Conservation (phyloP, 2,888 invertebrate species). For the Pterostichus madidus region DNA sequence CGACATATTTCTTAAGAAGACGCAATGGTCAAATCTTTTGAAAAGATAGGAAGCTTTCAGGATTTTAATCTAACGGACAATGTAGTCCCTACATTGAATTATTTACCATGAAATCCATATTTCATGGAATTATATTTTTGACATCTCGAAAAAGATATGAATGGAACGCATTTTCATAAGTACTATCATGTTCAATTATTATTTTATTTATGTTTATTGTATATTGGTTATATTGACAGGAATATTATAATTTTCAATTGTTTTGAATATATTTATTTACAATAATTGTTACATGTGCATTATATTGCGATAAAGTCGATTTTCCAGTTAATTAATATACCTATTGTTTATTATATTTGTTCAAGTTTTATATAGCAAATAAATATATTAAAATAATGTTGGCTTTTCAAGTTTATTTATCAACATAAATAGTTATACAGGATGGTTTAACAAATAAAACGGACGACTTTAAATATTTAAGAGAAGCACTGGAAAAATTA, state of each 20-base stretch:
- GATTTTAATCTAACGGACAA: constrained; percentile 7
- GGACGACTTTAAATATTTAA: too few relatives aligned
- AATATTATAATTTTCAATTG: not conserved
- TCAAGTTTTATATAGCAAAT: too few relatives aligned
- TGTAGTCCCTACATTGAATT: not conserved
- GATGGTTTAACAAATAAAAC: too few relatives aligned
- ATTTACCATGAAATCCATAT: not conserved
- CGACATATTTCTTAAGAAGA: not conserved
- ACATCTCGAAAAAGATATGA: too few relatives aligned
- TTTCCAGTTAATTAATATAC: too few relatives aligned
- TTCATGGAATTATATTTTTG: not conserved
- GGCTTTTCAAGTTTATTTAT: too few relatives aligned
- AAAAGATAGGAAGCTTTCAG: constrained; percentile 22
- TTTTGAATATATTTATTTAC: not conserved
- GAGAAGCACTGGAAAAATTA: too few relatives aligned
- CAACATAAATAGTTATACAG: too few relatives aligned
- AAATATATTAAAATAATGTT: too few relatives aligned
- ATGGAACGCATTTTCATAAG: too few relatives aligned
- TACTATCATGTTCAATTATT: not conserved
- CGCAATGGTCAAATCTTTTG: constrained; percentile 15
- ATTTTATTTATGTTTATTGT: not conserved
- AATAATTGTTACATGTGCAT: not conserved
- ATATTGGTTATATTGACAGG: too few relatives aligned
- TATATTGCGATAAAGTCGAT: not conserved
- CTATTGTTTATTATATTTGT: too few relatives aligned